phyloP scores from a whole-genome alignment of 2,888 invertebrate species.

The Macrophya annulata region DNA sequence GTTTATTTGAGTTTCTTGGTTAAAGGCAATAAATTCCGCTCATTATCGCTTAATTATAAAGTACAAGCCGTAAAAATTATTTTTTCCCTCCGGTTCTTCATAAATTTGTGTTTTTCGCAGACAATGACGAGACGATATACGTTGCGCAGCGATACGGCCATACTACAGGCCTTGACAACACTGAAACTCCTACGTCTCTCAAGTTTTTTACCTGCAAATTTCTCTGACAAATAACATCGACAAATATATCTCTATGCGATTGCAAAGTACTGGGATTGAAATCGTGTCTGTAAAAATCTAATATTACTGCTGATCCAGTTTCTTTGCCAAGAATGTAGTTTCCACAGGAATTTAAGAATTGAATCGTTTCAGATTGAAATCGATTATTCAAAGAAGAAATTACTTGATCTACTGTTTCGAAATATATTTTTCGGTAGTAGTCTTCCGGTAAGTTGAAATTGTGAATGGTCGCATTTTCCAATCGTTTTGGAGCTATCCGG shows the following conservation, averaged over 20 bases:
- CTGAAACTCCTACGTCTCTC: too few species aligned
- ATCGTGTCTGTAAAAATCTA: slow-evolving; percentile 41
- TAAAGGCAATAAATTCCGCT: too few species aligned
- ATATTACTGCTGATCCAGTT: slow-evolving; percentile 43
- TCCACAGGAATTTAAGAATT: slow-evolving; percentile 53
- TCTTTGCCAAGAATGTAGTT: slow-evolving; percentile 45
- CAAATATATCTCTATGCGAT: slow-evolving; percentile 52
- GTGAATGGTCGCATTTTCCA: slow-evolving; percentile 54
- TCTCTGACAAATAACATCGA: slow-evolving; percentile 50
- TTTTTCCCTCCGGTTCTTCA: too few species aligned
- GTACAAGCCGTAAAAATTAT: too few species aligned
- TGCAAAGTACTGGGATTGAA: slow-evolving; percentile 35
- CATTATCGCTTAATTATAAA: too few species aligned
- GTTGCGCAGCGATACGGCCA: too few species aligned
- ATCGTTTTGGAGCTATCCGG: slow-evolving; percentile 45
- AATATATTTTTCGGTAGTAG: slow-evolving; percentile 49
- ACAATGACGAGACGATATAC: too few species aligned
- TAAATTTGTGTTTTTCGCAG: too few species aligned
- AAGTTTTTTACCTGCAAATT: slow-evolving; percentile 42
- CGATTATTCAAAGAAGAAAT: slow-evolving; percentile 49
- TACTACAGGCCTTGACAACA: too few species aligned
- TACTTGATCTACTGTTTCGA: slow-evolving; percentile 56
- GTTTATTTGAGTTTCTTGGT: too few species aligned
- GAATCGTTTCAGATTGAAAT: slow-evolving; percentile 48
- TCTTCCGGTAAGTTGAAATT: slow-evolving; percentile 51